Conservation (phyloP, 2,888 invertebrate species). For the Agrotis puta region DNA sequence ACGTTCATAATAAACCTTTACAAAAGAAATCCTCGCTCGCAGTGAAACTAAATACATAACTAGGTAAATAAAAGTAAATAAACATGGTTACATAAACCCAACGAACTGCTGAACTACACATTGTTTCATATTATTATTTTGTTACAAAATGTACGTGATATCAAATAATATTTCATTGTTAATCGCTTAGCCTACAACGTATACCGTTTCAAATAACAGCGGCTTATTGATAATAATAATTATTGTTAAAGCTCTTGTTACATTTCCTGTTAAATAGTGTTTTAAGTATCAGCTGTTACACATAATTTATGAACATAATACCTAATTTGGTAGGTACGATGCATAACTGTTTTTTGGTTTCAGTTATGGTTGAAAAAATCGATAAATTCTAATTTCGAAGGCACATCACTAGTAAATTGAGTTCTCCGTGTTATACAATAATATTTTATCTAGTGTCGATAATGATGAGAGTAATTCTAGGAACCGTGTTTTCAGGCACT, state of each 20-base stretch:
- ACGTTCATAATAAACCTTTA: slow-evolving; percentile 11
- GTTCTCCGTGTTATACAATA: background rate
- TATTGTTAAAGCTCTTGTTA: slow-evolving; percentile 30
- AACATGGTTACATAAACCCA: slow-evolving; percentile 29
- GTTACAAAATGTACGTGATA: slow-evolving; percentile 45
- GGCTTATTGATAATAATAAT: slow-evolving; percentile 51
- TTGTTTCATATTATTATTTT: slow-evolving; percentile 31
- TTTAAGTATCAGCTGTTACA: slow-evolving; percentile 21
- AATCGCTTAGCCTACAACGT: slow-evolving; percentile 27
- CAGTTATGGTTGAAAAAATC: background rate
- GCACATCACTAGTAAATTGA: slow-evolving; percentile 16
- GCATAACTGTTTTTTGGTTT: background rate
- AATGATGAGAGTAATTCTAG: slow-evolving; percentile 17
- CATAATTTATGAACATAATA: slow-evolving; percentile 21
- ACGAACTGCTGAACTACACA: slow-evolving; percentile 18
- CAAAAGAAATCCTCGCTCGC: background rate
- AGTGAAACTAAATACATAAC: slow-evolving; percentile 1
- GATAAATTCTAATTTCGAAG: background rate
- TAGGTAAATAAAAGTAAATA: slow-evolving; percentile 36
- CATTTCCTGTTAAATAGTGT: slow-evolving; percentile 21
- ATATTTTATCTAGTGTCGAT: slow-evolving; percentile 13
- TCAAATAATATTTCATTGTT: slow-evolving; percentile 55
- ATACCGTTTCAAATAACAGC: slow-evolving; percentile 27
- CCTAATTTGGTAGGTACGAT: background rate
- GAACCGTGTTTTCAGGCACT: slow-evolving; percentile 7